These are phyloP conservation scores for Ips nitidus DNA, from an alignment of 1,140 invertebrate genomes.

Conservation along the genomic window DNA sequence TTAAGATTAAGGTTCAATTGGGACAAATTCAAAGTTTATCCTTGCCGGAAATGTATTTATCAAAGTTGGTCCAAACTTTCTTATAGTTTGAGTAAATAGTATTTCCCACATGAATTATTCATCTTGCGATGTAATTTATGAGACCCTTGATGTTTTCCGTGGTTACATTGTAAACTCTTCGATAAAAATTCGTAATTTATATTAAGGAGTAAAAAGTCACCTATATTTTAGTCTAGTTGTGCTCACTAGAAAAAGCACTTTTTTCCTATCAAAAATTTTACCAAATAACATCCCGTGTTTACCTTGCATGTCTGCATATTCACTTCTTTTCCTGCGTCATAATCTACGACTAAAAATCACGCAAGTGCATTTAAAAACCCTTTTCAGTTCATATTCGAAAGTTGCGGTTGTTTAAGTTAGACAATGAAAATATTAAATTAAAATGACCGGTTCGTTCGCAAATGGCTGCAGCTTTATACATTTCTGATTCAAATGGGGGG, in stretches of 20 bases:
- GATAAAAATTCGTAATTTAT: background rate
- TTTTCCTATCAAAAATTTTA: background rate
- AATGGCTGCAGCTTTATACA: background rate
- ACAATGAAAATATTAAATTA: background rate
- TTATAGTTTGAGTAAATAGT: background rate
- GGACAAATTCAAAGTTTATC: background rate
- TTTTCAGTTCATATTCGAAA: background rate
- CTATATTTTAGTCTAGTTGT: background rate
- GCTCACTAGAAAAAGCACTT: background rate
- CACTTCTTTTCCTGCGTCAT: background rate
- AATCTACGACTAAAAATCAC: background rate
- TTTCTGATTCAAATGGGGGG: background rate
- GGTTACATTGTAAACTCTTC: background rate
- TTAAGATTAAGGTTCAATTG: too few species aligned
- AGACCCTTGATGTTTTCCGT: background rate
- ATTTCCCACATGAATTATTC: slow-evolving; percentile 3
- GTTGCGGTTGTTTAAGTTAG: background rate
- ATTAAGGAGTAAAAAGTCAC: background rate
- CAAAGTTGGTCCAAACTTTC: background rate
- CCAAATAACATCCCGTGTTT: too few species aligned
- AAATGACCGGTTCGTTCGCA: background rate
- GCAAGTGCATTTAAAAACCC: background rate
- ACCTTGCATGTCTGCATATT: background rate
- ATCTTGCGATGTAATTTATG: background rate
- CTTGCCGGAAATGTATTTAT: slow-evolving; percentile 2